Conservation (phyloP, 2,113 vertebrate genomes). For the Nothobranchius kuhntae region DNA sequence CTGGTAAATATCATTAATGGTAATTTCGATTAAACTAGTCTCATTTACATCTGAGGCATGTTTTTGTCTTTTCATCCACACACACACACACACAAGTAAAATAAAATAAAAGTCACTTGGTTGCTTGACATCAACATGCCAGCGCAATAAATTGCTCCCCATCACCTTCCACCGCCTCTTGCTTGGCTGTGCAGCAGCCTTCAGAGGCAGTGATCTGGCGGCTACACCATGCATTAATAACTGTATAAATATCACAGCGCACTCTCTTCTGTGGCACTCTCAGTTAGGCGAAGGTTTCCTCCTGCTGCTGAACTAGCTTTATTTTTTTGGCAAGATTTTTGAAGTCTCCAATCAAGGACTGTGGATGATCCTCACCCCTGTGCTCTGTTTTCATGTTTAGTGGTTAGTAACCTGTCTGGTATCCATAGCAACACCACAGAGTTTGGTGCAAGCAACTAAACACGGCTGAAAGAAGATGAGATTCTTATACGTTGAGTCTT, state of each 20-base stretch:
- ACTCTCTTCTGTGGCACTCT: conserved; percentile 30
- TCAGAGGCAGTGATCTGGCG: conserved; percentile 58
- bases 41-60: conserved; percentile 53
- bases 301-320: conserved; percentile 29
- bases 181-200: conserved; percentile 46
- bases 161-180: conserved; percentile 15
- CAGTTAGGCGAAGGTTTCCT: conserved; percentile 14
- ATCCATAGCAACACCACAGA: conserved; percentile 68
- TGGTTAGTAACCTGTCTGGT: conserved; percentile 64
- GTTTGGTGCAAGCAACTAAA: conserved; percentile 55
- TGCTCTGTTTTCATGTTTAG: conserved; percentile 51
- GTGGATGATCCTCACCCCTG: conserved; percentile 31
- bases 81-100: not conserved
- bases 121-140: conserved; percentile 52
- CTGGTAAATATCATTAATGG: conserved; percentile 50
- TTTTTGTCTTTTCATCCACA: conserved; percentile 47
- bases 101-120: conserved; percentile 19
- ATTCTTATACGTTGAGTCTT: conserved; percentile 50
- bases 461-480: conserved; percentile 61
- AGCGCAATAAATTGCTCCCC: conserved; percentile 30
- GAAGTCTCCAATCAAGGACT: conserved; percentile 31
- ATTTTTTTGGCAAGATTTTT: conserved; percentile 31
- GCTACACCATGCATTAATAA: conserved; percentile 69
- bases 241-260: conserved; percentile 60
- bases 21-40: conserved; percentile 43